Conservation (phyloP, 2,888 invertebrate species). For the Criorhina ranunculi region DNA sequence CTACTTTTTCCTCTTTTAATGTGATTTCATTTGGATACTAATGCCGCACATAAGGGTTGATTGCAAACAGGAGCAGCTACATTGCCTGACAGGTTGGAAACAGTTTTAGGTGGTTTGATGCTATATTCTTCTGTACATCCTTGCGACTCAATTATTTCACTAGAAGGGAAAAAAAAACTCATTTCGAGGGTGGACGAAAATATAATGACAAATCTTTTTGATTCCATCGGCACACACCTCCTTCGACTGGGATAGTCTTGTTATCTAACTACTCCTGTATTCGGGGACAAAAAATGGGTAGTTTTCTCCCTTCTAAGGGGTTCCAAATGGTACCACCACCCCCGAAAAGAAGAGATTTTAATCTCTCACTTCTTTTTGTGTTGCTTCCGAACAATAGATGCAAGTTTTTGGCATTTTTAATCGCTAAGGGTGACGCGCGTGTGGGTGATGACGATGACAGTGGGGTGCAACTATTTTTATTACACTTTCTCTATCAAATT, state of each 20-base stretch:
- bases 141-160: slow-evolving; percentile 69
- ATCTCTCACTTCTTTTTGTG: slow-evolving; percentile 54
- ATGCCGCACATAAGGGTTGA: slow-evolving; percentile 27
- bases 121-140: slow-evolving; percentile 43
- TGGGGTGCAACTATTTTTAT: slow-evolving; percentile 58
- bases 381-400: slow-evolving; percentile 31
- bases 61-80: slow-evolving; percentile 1
- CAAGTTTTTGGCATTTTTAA: slow-evolving; percentile 43
- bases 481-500: slow-evolving; percentile 69
- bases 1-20: slow-evolving; percentile 11
- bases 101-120: slow-evolving; percentile 34
- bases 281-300: slow-evolving; percentile 6
- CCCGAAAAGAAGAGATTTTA: slow-evolving; percentile 46
- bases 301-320: slow-evolving; percentile 25
- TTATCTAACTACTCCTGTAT: slow-evolving; percentile 5
- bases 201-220: slow-evolving; percentile 21
- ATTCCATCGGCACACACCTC: slow-evolving; percentile 34
- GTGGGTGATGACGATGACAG: slow-evolving; percentile 51
- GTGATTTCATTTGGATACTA: slow-evolving; percentile 33
- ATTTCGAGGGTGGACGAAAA: slow-evolving; percentile 34
- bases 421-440: slow-evolving; percentile 38
- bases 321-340: too few relatives aligned
- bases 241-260: not conserved
- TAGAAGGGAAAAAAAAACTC: slow-evolving; percentile 2
- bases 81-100: slow-evolving; percentile 43